phyloP scores from a whole-genome alignment of 2,797 vertebrate species.

The Xenopus petersii region DNA sequence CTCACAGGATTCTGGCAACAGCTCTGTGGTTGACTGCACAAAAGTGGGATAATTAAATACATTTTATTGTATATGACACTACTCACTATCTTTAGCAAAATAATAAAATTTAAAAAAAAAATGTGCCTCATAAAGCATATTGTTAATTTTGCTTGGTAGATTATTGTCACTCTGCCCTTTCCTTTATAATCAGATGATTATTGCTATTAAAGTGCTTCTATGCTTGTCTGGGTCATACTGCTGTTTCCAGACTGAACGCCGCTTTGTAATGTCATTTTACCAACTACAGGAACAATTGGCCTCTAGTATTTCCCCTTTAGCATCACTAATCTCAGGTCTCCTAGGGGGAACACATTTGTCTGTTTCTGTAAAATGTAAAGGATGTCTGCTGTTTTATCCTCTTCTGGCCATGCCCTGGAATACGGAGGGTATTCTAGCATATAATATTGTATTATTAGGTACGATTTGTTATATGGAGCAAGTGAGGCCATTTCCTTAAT shows the following conservation, averaged over 20 bases:
- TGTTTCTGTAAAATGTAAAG: slow-evolving; percentile 10
- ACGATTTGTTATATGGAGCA: too few species aligned
- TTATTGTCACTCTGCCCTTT: slow-evolving; percentile 13
- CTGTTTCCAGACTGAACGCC: slow-evolving; percentile 52
- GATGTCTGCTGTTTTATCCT: background rate
- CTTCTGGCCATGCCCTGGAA: background rate
- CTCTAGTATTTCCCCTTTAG: slow-evolving; percentile 9
- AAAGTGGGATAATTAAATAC: too few species aligned
- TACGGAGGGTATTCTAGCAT: background rate
- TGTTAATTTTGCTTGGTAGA: background rate
- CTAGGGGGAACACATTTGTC: slow-evolving; percentile 41
- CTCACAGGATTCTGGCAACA: too few species aligned
- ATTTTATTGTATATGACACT: too few species aligned
- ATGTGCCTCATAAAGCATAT: too few species aligned
- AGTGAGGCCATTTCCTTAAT: too few species aligned
- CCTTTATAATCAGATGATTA: slow-evolving; percentile 39
- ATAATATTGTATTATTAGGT: too few species aligned
- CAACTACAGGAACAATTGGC: slow-evolving; percentile 32
- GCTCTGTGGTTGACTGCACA: too few species aligned
- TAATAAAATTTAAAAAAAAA: too few species aligned
- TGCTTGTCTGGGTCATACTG: slow-evolving; percentile 55
- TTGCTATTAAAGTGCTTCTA: slow-evolving; percentile 41
- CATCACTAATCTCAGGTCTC: slow-evolving; percentile 50
- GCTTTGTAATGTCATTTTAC: slow-evolving; percentile 44
- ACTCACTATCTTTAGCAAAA: too few species aligned